Percentiles rank a stretch among this genome's conserved stretches.
phyloP scores from a whole-genome alignment of 2,113 vertebrate genomes.

The Channa maculata region DNA sequence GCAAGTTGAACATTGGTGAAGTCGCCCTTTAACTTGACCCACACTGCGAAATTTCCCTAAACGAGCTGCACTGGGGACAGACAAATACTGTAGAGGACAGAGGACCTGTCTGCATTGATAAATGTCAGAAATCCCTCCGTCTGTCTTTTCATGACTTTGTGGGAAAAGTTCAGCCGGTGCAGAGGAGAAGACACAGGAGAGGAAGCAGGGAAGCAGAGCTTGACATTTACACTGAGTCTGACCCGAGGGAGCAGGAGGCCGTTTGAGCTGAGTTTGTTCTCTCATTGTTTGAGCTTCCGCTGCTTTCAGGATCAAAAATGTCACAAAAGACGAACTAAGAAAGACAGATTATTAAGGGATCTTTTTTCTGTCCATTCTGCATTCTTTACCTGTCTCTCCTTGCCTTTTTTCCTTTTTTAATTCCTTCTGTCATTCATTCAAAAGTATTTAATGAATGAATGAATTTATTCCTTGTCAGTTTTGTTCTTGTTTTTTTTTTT shows the following conservation, averaged over 20 bases:
- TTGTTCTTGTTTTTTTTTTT: background rate
- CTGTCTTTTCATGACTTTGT: background rate
- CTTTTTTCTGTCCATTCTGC: background rate
- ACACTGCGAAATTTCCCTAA: no score
- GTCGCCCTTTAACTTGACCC: no score
- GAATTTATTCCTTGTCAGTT: background rate
- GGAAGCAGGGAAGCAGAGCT: background rate
- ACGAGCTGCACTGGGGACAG: no score
- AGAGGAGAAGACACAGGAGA: background rate
- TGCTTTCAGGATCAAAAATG: conserved; percentile 16
- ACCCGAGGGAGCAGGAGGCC: background rate
- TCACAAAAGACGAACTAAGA: conserved; percentile 17
- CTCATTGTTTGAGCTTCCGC: conserved; percentile 22
- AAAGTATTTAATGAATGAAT: background rate
- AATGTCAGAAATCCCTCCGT: background rate
- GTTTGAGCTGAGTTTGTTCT: conserved; percentile 6
- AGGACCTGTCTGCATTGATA: background rate
- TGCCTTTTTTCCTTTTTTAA: background rate
- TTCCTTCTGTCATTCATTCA: no score
- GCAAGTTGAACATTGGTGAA: no score
- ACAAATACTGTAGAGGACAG: no score
- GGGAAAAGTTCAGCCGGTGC: background rate
- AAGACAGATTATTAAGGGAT: background rate
- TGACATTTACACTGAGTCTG: conserved; percentile 20
- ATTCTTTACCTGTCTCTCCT: background rate